Evolutionary conservation across 2,113 vertebrate species (phyloP), one percentile per base, ranked within the genome.

Genomic region (Semnornis frantzii): DNA sequence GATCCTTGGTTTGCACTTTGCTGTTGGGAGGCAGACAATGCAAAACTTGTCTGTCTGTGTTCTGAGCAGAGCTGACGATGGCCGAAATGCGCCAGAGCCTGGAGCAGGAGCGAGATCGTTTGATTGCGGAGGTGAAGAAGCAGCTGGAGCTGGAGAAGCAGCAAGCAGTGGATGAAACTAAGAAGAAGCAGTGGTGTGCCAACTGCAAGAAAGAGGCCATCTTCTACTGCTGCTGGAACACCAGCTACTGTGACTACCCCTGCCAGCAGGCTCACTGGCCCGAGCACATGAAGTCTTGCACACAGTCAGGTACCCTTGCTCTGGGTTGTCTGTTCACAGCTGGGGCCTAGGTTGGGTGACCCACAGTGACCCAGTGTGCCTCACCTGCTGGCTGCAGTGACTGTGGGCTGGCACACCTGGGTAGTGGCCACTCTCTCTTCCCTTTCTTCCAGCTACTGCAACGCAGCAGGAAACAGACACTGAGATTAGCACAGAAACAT

Each of bases 201-300:
- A 99, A 99, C 97, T 99, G 99, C 97, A 99, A 98, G 95, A 99
- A 99, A 92, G 99, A 99, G 94, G 99, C 99, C 96, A 99, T 99
- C 73, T 99, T 99, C 95, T 99, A 99, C 92, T 99, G 99, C 97
- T 99, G 99, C 96, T 99, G 99, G 99, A 99, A 99, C 81, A 99
- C 99, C 31, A 99, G 99, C 97, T 99, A 99, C 97, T 99, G 99
- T 13, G 99, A 99, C 96, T 99, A 99, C 90, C 99, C 99, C 70
- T 99, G 99, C 95, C 99, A 99, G 95, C 99, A 99, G 94, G 99
- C 99, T 18, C 99, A 99, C 96, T 99, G 99, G 99, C 99, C 99
- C 2, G 99, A 99, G 95, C 99, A 99, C 69, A 99, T 99, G 99
- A 99, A 99, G 92, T 99, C 99, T 78, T 99, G 99, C 95, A 99